These are phyloP conservation scores for Limanda limanda DNA, from an alignment of 2,113 vertebrate genomes.

Conservation along the genomic window DNA sequence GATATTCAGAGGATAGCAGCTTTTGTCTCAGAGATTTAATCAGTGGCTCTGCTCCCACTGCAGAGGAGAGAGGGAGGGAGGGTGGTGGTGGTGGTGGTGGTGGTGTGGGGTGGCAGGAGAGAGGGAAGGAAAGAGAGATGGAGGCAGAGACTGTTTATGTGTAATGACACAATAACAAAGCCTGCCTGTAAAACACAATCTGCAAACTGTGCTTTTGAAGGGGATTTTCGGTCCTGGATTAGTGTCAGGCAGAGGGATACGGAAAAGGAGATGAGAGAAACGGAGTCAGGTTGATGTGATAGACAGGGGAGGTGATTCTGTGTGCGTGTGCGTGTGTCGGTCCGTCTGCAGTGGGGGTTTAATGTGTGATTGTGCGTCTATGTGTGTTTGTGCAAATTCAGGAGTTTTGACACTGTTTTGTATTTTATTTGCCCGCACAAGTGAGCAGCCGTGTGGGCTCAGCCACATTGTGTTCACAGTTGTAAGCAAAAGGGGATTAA, in stretches of 20 bases:
- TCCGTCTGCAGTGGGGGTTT: not conserved
- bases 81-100: conserved; percentile 48
- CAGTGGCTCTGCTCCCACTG: conserved; percentile 82
- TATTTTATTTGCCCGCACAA: conserved; percentile 64
- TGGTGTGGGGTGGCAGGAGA: conserved; percentile 53
- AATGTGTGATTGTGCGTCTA: conserved; percentile 11
- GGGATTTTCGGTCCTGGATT: conserved; percentile 81
- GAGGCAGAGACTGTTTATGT: conserved; percentile 83
- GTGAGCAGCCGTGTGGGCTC: conserved; percentile 64
- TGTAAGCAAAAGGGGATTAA: conserved; percentile 62
- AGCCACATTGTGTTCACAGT: conserved; percentile 50
- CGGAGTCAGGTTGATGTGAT: conserved; percentile 77
- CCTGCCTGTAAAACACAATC: conserved; percentile 84
- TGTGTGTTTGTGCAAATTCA: conserved; percentile 19
- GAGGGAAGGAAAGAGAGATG: conserved; percentile 74
- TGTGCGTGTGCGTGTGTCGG: conserved; percentile 34
- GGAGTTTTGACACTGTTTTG: conserved; percentile 53
- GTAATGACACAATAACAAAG: conserved; percentile 86
- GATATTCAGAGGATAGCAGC: conserved; percentile 78
- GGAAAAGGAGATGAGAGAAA: conserved; percentile 69
- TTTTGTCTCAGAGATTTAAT: conserved; percentile 85
- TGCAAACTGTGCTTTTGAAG: conserved; percentile 82
- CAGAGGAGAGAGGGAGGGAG: conserved; percentile 75
- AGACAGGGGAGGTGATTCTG: conserved; percentile 73
- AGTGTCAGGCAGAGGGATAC: conserved; percentile 79